Evolutionary conservation across 2,888 invertebrate genomes (phyloP).

Genomic region (Oxycera nigricornis): DNA sequence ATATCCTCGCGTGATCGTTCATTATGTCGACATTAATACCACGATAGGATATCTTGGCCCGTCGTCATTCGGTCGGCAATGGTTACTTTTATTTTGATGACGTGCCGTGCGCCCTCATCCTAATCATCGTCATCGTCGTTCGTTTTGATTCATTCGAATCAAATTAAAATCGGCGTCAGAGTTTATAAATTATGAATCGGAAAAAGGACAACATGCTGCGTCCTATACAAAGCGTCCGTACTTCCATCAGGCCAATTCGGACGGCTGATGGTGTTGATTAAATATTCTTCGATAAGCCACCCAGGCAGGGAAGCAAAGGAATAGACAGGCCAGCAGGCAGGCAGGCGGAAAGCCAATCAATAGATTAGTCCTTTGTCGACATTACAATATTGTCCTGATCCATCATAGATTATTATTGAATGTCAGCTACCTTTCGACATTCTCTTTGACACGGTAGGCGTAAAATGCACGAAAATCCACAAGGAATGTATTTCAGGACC

Average conservation of each 20-base stretch:
- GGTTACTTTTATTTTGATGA: neutral
- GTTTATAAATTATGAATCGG: slow-evolving; percentile 22
- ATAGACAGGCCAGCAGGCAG: too few species aligned
- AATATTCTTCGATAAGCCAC: slow-evolving; percentile 11
- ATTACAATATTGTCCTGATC: slow-evolving; percentile 7
- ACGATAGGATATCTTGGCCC: neutral
- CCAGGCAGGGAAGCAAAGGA: too few species aligned
- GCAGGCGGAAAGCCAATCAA: neutral
- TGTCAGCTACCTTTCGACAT: slow-evolving; percentile 13
- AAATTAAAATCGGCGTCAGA: slow-evolving; percentile 9
- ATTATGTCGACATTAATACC: neutral
- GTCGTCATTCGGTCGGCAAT: neutral
- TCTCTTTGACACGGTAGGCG: slow-evolving; percentile 1
- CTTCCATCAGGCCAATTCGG: neutral
- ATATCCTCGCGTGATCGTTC: slow-evolving; percentile 28
- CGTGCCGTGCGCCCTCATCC: neutral
- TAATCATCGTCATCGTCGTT: neutral
- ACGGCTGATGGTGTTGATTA: slow-evolving; percentile 4
- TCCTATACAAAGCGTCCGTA: neutral
- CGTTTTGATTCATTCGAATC: neutral
- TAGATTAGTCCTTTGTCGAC: slow-evolving; percentile 8
- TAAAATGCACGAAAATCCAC: neutral
- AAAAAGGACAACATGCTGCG: slow-evolving; percentile 8
- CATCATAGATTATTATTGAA: slow-evolving; percentile 8
- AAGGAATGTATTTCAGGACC: neutral